Conservation (phyloP, 2,797 vertebrate genomes). For the Pampus argenteus region DNA sequence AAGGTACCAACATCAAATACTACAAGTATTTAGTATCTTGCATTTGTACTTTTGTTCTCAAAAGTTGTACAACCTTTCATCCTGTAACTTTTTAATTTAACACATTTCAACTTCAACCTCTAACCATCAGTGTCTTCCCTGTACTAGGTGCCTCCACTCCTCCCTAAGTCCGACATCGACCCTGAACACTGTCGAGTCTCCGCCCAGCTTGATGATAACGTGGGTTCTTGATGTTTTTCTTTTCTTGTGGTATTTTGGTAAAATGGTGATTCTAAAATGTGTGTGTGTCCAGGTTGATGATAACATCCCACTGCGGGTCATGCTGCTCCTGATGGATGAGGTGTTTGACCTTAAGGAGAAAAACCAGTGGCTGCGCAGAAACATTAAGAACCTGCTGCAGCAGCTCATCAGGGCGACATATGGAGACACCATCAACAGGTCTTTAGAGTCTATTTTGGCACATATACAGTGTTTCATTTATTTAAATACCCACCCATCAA, state of each 20-base stretch:
- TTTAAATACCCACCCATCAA: not conserved
- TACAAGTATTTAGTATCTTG: not conserved
- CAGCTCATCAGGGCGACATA: slow-evolving; percentile 96
- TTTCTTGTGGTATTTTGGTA: not conserved
- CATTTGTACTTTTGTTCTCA: not conserved
- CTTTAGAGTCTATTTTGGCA: slow-evolving; percentile 4
- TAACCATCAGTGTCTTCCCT: not conserved
- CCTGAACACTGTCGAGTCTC: slow-evolving; percentile 96
- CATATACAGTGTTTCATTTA: not conserved
- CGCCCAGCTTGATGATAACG: slow-evolving; percentile 96
- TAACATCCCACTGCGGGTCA: slow-evolving; percentile 95
- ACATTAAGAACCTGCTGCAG: slow-evolving; percentile 98
- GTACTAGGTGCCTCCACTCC: slow-evolving; percentile 81
- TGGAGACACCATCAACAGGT: slow-evolving; percentile 98
- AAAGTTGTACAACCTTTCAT: too few relatives aligned
- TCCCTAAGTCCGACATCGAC: slow-evolving; percentile 94
- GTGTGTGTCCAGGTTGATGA: slow-evolving; percentile 90
- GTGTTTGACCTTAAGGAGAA: slow-evolving; percentile 98
- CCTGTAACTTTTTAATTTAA: too few relatives aligned
- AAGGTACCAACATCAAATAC: slow-evolving; percentile 86
- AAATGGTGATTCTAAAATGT: not conserved
- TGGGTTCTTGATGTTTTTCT: slow-evolving; percentile 51
- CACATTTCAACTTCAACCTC: not conserved
- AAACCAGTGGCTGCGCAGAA: slow-evolving; percentile 97
- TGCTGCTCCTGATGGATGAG: slow-evolving; percentile 99